Percentiles rank a stretch among this genome's conserved stretches.
Evolutionary conservation across 2,888 invertebrate genomes (phyloP).

Genomic region (Caenorhabditis angaria): DNA sequence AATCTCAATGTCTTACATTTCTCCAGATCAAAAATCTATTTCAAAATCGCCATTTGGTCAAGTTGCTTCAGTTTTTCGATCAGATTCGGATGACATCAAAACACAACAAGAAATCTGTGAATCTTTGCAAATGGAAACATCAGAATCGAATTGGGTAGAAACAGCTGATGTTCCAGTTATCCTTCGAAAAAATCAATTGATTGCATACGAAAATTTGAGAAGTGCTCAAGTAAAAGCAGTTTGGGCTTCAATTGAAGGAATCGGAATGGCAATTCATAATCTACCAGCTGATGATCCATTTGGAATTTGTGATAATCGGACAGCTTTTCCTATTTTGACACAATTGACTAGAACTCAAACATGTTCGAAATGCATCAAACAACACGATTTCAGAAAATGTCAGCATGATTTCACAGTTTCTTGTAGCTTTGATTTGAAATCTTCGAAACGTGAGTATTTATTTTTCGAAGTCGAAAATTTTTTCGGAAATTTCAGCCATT

Average conservation of each 20-base stretch:
- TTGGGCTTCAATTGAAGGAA: constrained; percentile 33
- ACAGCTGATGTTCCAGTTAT: constrained; percentile 25
- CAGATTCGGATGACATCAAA: constrained; percentile 17
- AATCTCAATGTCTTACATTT: constrained; percentile 23
- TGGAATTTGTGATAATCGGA: constrained; percentile 30
- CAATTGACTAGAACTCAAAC: constrained; percentile 17
- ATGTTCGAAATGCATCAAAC: constrained; percentile 17
- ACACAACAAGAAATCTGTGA: constrained; percentile 37
- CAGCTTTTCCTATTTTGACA: constrained; percentile 25
- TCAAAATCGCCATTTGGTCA: constrained; percentile 23
- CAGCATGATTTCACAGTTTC: constrained; percentile 23
- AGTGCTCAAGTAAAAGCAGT: constrained; percentile 30
- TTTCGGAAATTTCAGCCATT: constrained; percentile 15
- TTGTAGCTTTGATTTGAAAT: constrained; percentile 30
- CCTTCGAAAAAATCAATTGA: constrained; percentile 20
- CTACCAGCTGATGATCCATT: constrained; percentile 34
- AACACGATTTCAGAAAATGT: constrained; percentile 35
- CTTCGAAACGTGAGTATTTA: constrained; percentile 21
- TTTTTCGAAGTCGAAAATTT: neutral
- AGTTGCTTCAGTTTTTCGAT: constrained; percentile 13
- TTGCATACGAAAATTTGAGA: constrained; percentile 22
- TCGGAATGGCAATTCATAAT: constrained; percentile 34
- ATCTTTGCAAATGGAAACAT: neutral
- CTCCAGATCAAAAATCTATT: constrained; percentile 5
- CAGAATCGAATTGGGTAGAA: constrained; percentile 16